Conservation (phyloP, 2,113 vertebrate species). For the Patagioenas fasciata region DNA sequence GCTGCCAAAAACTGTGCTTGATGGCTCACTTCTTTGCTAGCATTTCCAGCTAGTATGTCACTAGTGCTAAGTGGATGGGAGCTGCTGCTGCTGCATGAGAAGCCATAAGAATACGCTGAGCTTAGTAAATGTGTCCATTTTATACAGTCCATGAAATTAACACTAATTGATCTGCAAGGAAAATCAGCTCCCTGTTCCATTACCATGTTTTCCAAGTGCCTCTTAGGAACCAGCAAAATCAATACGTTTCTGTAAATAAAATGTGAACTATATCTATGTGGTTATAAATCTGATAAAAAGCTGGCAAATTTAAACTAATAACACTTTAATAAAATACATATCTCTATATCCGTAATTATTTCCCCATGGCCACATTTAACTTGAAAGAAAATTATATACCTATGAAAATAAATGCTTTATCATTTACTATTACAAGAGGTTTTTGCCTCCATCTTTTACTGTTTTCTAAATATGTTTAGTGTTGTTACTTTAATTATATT, state of each 20-base stretch:
- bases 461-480: background rate
- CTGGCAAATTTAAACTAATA: constrained; percentile 63
- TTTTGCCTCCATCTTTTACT: background rate
- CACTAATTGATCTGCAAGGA: constrained; percentile 72
- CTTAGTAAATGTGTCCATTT: constrained; percentile 62
- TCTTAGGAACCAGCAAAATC: constrained; percentile 76
- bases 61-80: constrained; percentile 49
- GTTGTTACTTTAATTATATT: background rate
- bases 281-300: constrained; percentile 69
- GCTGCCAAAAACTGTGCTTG: constrained; percentile 67
- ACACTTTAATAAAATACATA: constrained; percentile 8
- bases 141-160: constrained; percentile 74
- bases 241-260: constrained; percentile 77
- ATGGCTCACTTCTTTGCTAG: constrained; percentile 27
- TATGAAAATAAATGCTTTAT: constrained; percentile 3
- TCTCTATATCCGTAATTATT: background rate
- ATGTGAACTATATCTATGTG: constrained; percentile 28
- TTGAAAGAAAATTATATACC: constrained; percentile 11
- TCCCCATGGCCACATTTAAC: background rate
- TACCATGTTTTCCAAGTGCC: constrained; percentile 62
- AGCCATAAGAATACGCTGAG: constrained; percentile 71
- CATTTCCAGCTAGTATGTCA: constrained; percentile 68
- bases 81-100: constrained; percentile 58
- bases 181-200: constrained; percentile 60
- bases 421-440: background rate